Evolutionary conservation across 2,113 vertebrate genomes (phyloP), one percentile per base, ranked within the genome.

Genomic region (Bungarus multicinctus): DNA sequence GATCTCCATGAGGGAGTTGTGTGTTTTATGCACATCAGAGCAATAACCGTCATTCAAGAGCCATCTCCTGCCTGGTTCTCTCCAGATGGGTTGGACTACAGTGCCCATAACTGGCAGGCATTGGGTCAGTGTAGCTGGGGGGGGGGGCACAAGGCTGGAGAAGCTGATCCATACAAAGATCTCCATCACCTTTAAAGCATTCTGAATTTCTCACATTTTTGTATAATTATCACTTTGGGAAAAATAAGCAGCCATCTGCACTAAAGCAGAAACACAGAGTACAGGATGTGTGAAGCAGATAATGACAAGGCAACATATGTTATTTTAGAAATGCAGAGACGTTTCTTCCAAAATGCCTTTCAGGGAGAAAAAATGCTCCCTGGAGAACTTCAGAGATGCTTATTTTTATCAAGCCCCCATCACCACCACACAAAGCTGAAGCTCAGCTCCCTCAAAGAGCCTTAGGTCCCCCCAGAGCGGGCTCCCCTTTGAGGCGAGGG

Each of bases 271-370:
- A 34, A 91, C 90, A 55, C 34, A 1, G 34, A 85, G 90, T 91
- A 54, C 90, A 85, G 69, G 89, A 90, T 43, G 90, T 91, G 90
- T 85, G 90, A 91, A 91, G 69, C 50, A 81, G 50, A 55, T 12
- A 34, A 22, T 85, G 90, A 91, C 69, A 91, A 85, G 90, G 34
- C 69, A 43, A 43, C 69, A 55, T 85, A 55, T 55, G 90, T 34
- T 85, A 91, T 91, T 91, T 91, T 85, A 91, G 90, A 85, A 85
- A 18, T 91, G 52, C 69, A 54, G 90, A 55, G 90, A 85, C 10
- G 20, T 55, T 55, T 89, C n/a, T 57, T 55, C 52, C 12, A n/a
- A 22, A 54, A 39, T 43, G 87, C n/a, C 9, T 39, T 11, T n/a
- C 87, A 55, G 87, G 9, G 30, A 20, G 69, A 25, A 74, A 91